These are phyloP conservation scores for Ranitomeya imitator DNA, from an alignment of 2,113 vertebrate genomes.

Conservation along the genomic window DNA sequence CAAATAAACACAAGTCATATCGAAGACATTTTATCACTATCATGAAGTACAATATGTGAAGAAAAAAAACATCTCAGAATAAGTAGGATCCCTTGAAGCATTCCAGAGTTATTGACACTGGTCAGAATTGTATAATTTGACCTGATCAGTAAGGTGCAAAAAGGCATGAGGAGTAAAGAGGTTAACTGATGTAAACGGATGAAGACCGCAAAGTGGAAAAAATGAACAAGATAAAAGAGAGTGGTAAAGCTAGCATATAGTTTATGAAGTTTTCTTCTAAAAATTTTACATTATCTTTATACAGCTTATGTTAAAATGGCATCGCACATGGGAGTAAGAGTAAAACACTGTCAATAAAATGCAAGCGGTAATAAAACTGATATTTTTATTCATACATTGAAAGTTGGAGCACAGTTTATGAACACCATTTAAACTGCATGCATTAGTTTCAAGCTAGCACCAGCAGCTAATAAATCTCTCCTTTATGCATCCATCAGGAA, in stretches of 20 bases:
- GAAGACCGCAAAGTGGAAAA: neutral
- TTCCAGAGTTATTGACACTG: too few relatives aligned
- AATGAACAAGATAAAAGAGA: neutral
- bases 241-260: neutral
- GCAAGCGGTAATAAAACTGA: conserved; percentile 34
- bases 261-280: neutral
- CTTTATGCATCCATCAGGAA: conserved; percentile 52
- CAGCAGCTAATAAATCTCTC: conserved; percentile 45
- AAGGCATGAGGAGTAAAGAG: too few relatives aligned
- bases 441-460: conserved; percentile 34
- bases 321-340: neutral
- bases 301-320: neutral
- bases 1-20: too few relatives aligned
- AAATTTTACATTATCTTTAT: neutral
- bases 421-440: conserved; percentile 44
- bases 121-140: too few relatives aligned
- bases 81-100: too few relatives aligned
- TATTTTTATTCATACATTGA: conserved; percentile 38
- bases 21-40: too few relatives aligned
- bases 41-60: too few relatives aligned
- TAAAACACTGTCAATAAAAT: conserved; percentile 37
- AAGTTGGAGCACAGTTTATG: conserved; percentile 46
- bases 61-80: too few relatives aligned
- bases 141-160: too few relatives aligned
- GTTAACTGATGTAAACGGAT: too few relatives aligned